Conservation (phyloP, 2,797 vertebrate genomes). For the Pipistrellus kuhlii region DNA sequence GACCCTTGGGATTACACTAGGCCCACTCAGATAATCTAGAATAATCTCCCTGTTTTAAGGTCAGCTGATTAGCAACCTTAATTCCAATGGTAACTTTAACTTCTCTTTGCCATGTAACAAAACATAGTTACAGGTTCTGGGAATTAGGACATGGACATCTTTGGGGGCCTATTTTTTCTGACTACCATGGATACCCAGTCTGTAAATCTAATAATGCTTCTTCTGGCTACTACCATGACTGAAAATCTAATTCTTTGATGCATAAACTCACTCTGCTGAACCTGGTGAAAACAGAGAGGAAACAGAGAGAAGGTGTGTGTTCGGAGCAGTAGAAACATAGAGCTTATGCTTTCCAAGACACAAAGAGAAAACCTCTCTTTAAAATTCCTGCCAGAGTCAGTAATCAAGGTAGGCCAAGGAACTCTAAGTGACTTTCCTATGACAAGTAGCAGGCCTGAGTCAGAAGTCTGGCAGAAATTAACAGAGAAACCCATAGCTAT, state of each 20-base stretch:
- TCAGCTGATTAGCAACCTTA: slow-evolving; percentile 8
- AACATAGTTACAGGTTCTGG: background rate
- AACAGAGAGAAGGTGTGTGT: background rate
- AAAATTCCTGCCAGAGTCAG: background rate
- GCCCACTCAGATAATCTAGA: background rate
- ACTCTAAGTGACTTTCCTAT: background rate
- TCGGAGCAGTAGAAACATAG: background rate
- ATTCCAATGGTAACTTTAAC: background rate
- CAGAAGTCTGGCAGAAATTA: background rate
- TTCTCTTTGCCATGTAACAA: background rate
- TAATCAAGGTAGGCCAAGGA: slow-evolving; percentile 16
- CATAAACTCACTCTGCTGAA: background rate
- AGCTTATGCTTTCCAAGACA: background rate
- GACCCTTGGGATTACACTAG: background rate
- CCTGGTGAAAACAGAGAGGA: background rate
- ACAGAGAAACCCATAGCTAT: background rate
- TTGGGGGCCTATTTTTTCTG: background rate
- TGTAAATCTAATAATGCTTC: background rate
- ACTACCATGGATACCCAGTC: background rate
- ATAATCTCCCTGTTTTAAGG: background rate
- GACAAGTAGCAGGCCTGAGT: slow-evolving; percentile 25
- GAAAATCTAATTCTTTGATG: background rate
- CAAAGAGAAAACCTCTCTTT: background rate
- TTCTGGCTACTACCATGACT: background rate
- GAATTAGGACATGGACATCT: background rate